A percentile compares a stretch with the other conserved stretches of the same genome.
phyloP scores from a whole-genome alignment of 2,797 vertebrate genomes.

The Sebastes kiyomatsui region DNA sequence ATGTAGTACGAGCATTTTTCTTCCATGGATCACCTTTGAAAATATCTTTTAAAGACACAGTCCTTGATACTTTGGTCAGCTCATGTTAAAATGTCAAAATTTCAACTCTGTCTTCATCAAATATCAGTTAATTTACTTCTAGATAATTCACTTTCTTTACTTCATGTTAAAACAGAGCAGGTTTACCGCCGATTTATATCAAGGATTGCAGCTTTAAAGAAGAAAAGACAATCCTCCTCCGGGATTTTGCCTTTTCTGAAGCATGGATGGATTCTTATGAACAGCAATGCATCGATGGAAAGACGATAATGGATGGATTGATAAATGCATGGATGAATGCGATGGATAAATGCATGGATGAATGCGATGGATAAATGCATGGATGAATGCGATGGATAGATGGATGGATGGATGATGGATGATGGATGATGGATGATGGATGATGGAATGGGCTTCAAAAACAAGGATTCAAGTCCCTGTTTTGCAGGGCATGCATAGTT shows the following conservation, averaged over 20 bases:
- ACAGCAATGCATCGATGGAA: conserved; percentile 3
- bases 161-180: background rate
- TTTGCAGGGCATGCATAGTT: conserved; percentile 68
- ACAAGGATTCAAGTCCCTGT: conserved; percentile 51
- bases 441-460: conserved; percentile 50
- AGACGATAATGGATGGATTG: conserved; percentile 35
- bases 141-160: background rate
- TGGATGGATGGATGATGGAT: conserved; percentile 32
- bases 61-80: conserved; percentile 60
- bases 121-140: background rate
- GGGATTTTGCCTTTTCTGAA: conserved; percentile 71
- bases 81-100: background rate
- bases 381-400: conserved; percentile 54
- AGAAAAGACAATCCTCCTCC: conserved; percentile 69
- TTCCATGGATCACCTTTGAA: background rate
- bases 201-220: conserved; percentile 78
- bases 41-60: conserved; percentile 72
- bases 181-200: conserved; percentile 1
- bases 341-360: conserved; percentile 50
- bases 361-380: conserved; percentile 44
- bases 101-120: background rate
- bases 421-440: conserved; percentile 39
- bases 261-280: conserved; percentile 43
- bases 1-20: background rate
- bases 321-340: conserved; percentile 35